Evolutionary conservation across 1,140 invertebrate genomes (phyloP), one percentile per base, ranked within the genome.

Genomic region (Drosophila burlai): DNA sequence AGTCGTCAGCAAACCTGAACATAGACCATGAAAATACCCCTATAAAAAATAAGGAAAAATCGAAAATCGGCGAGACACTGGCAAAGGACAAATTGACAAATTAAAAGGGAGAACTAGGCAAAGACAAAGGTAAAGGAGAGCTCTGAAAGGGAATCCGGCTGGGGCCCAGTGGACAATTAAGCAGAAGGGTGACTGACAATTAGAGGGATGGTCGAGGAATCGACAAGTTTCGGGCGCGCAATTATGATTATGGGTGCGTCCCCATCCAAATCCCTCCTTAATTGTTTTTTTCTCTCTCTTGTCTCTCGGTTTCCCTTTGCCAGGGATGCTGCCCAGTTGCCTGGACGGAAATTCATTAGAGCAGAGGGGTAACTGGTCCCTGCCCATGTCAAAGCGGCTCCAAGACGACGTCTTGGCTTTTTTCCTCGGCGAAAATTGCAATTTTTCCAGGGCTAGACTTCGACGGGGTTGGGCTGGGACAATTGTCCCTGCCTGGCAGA

Each of bases 261-360:
- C 52, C 43, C 50, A 18, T 26, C 60, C 59, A 62, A 75, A 75
- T 68, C 77, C 74, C 46, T 61, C 65, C 81, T 90, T 90, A 89
- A 90, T 89, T 90, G 85, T 89, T 89, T 86, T 83, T 87, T 74
- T 87, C 26, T 75, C 46, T 40, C 61, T 49, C 54, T 50, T 63
- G 58, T 65, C 63, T 68, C n/a, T 54, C 45, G 16, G 72, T 49
- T 34, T 57, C 15, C 43, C 47, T 46, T 26, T 65, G 47, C 68
- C 63, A 58, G 85, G 76, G 68, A 75, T 85, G 80, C 72, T 83
- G 64, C 79, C 80, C 79, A 81, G 78, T 82, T 82, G 81, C 65
- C 75, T 81, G 85, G 85, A 82, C 86, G 86, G 85, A 90, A 90
- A 90, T 90, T 90, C 85, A 90, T 90, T 90, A 90, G 85, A 85